Conservation (phyloP, 2,888 invertebrate species). For the Lithophane semibrunnea region DNA sequence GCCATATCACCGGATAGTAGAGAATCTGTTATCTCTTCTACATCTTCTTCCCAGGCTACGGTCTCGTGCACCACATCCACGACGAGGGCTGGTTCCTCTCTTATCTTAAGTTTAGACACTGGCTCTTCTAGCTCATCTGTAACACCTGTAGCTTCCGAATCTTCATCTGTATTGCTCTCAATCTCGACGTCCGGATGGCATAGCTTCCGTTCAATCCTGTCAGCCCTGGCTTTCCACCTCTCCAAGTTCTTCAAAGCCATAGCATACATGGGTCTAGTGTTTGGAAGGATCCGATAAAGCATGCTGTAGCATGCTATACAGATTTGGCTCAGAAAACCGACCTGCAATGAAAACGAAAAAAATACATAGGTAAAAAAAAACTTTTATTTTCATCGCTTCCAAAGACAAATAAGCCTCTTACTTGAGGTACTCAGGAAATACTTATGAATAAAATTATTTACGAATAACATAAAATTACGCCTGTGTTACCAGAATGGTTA, state of each 20-base stretch:
- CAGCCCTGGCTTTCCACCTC: conserved; percentile 74
- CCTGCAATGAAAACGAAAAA: conserved; percentile 82
- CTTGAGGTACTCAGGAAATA: neutral
- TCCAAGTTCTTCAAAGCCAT: conserved; percentile 91
- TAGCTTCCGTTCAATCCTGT: conserved; percentile 48
- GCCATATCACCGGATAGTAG: conserved; percentile 17
- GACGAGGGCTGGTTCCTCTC: conserved; percentile 32
- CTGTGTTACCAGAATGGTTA: neutral
- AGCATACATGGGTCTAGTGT: conserved; percentile 92
- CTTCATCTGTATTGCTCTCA: conserved; percentile 2
- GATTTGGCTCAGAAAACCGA: conserved; percentile 95
- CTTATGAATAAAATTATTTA: neutral
- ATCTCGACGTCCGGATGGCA: neutral
- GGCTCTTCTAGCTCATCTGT: conserved; percentile 12
- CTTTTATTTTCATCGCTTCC: neutral
- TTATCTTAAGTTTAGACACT: conserved; percentile 7
- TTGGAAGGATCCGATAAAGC: conserved; percentile 92
- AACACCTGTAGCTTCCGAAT: neutral
- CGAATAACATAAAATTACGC: neutral
- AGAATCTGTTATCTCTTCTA: conserved; percentile 41
- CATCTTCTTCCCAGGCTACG: conserved; percentile 72
- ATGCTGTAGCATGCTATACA: conserved; percentile 95
- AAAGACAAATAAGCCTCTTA: no score
- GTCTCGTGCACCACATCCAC: conserved; percentile 60
- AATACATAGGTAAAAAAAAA: no score